Percentiles rank a stretch among this genome's conserved stretches.
Evolutionary conservation across 2,113 vertebrate species (phyloP).

Genomic region (Alligator sinensis): DNA sequence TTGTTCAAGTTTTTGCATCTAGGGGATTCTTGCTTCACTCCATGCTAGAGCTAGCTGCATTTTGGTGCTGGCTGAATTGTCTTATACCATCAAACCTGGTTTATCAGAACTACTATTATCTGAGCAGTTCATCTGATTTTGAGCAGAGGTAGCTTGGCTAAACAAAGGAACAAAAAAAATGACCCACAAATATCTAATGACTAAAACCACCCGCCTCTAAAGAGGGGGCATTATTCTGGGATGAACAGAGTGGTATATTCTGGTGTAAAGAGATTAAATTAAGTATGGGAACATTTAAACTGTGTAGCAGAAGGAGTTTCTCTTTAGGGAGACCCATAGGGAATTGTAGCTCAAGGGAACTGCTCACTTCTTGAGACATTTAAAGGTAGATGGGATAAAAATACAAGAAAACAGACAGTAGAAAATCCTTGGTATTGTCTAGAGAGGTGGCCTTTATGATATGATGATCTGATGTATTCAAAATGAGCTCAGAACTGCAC

Average conservation of each 20-base stretch:
- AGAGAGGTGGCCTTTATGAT: constrained; percentile 33
- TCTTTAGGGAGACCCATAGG: constrained; percentile 55
- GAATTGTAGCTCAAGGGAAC: constrained; percentile 46
- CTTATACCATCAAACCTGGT: constrained; percentile 52
- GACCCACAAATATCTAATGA: constrained; percentile 3
- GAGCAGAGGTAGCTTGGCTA: constrained; percentile 46
- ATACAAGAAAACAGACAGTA: constrained; percentile 21
- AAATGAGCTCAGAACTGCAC: background rate
- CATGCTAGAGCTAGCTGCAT: constrained; percentile 27
- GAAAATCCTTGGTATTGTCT: constrained; percentile 31
- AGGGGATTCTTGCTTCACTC: constrained; percentile 16
- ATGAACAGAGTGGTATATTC: constrained; percentile 54
- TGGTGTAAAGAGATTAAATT: constrained; percentile 34
- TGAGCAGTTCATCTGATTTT: constrained; percentile 63
- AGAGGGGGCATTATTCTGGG: constrained; percentile 45
- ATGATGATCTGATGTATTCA: background rate
- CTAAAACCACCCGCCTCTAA: constrained; percentile 34
- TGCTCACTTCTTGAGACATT: constrained; percentile 43
- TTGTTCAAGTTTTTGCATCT: constrained; percentile 32
- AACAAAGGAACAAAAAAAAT: constrained; percentile 54
- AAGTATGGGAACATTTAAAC: constrained; percentile 57
- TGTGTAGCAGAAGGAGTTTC: constrained; percentile 45
- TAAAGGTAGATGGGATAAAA: constrained; percentile 24
- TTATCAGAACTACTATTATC: constrained; percentile 56
- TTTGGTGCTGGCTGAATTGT: constrained; percentile 51